Percentiles rank a stretch among this genome's conserved stretches.
These are phyloP conservation scores for Chydorus sphaericus DNA, from an alignment of 2,888 invertebrate genomes.

Conservation along the genomic window DNA sequence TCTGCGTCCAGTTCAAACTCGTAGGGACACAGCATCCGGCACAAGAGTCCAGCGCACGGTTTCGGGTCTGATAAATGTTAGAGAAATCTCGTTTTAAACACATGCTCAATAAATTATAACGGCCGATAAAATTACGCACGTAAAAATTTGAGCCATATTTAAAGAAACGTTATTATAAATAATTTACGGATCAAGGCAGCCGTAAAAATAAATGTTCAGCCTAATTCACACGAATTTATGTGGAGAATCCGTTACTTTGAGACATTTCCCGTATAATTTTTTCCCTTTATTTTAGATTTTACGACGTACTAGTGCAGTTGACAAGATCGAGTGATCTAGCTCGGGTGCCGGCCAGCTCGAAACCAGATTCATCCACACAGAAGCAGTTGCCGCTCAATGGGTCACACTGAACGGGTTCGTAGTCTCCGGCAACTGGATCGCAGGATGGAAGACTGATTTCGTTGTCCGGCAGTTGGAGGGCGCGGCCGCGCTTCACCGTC, in stretches of 20 bases:
- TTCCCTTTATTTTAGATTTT: too few species aligned
- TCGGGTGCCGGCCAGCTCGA: constrained; percentile 27
- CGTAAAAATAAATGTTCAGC: too few species aligned
- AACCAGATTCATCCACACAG: constrained; percentile 37
- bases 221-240: neutral
- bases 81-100: too few species aligned
- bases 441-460: constrained; percentile 24
- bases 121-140: too few species aligned
- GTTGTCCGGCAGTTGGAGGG: constrained; percentile 34
- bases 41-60: constrained; percentile 61
- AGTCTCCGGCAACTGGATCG: constrained; percentile 23
- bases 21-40: constrained; percentile 72
- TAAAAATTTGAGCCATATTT: too few species aligned
- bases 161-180: too few species aligned
- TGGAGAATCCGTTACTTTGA: too few species aligned
- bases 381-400: constrained; percentile 22
- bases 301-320: constrained; percentile 53
- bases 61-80: constrained; percentile 39
- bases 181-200: too few species aligned
- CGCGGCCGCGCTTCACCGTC: constrained; percentile 44
- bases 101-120: too few species aligned
- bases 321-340: constrained; percentile 32
- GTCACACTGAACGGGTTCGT: constrained; percentile 26
- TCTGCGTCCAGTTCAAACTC: constrained; percentile 52
- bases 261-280: too few species aligned